Evolutionary conservation across 2,888 invertebrate genomes (phyloP), one percentile per base, ranked within the genome.

Genomic region (Yponomeuta cagnagella): DNA sequence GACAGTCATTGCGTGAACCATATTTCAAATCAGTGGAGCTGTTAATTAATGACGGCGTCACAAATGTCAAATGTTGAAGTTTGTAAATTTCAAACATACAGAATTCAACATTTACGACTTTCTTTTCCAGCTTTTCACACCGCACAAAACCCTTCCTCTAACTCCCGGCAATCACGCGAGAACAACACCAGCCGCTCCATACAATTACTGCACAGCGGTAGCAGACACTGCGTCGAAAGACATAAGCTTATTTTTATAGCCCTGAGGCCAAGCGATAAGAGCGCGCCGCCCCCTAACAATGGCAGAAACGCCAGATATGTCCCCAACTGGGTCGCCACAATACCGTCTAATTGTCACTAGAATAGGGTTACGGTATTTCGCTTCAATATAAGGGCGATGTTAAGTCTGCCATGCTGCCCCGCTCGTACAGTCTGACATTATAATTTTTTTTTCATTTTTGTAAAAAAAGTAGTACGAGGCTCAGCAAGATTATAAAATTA

Each of bases 161-260:
- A 8, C 43, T 43, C 43, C 43, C 6, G 9, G 23, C 30, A 68
- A 68, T 10, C 68, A 63, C 10, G 31, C 37, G 37, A 15, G 63
- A 37, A 63, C 68, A 69, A 72, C 81, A 76, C 52, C 3, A 15
- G 15, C 15, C 15, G 71, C 84, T 84, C 85, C 77, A 78, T 81
- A 81, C 48, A 72, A 48, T 70, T 74, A 43, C 68, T 31, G 37
- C 15, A 69, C 37, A 63, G 69, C 9, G 76, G 76, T 83, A 82
- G 87, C 87, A 88, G 90, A 89, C 84, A 81, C 82, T 68, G 33
- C 48, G 69, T 66, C 70, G 70, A 52, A 82, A 82, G 87, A 80
- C 90, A 89, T 91, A 91, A 92, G 90, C 91, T 90, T 83, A 83
- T 90, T 92, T 92, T 92, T 92, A 91, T 91, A 85, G 90, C 87